phyloP scores from a whole-genome alignment of 1,140 invertebrate genomes.

The Nephila pilipes region DNA sequence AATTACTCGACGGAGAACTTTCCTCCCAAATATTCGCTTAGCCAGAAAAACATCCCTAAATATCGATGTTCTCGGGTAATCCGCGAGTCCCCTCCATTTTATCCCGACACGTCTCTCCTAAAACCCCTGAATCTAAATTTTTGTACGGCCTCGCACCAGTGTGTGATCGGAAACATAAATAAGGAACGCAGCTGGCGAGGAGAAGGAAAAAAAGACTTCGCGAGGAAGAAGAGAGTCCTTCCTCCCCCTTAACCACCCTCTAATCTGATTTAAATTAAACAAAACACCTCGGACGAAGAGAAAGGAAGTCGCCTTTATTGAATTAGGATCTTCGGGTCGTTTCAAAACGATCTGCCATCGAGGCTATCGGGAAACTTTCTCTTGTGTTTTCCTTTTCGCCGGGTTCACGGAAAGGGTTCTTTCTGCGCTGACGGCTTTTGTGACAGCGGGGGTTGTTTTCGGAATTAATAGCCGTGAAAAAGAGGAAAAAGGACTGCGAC shows the following conservation, averaged over 20 bases:
- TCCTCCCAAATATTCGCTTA: no score
- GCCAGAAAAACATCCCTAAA: not conserved
- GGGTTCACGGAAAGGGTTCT: not conserved
- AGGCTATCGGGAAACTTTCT: constrained; percentile 30
- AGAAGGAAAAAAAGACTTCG: not conserved
- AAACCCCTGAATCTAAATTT: not conserved
- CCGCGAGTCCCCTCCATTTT: not conserved
- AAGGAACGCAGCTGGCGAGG: constrained; percentile 34
- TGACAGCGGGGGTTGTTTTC: not conserved
- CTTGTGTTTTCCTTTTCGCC: not conserved
- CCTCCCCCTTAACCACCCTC: not conserved
- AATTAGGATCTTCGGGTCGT: constrained; percentile 27
- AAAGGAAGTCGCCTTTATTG: constrained; percentile 22
- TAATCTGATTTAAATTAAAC: constrained; percentile 50
- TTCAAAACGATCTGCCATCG: constrained; percentile 15
- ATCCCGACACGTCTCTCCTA: not conserved
- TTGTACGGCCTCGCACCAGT: not conserved
- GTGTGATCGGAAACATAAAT: constrained; percentile 44
- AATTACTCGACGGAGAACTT: no score
- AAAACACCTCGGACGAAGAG: constrained; percentile 9
- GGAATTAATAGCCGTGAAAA: not conserved
- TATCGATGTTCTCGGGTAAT: not conserved
- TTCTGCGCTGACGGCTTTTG: not conserved
- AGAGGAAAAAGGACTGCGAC: no score
- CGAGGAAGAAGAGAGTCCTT: not conserved